Conservation (phyloP, 1,140 invertebrate species). For the Chlorops oryzae region DNA sequence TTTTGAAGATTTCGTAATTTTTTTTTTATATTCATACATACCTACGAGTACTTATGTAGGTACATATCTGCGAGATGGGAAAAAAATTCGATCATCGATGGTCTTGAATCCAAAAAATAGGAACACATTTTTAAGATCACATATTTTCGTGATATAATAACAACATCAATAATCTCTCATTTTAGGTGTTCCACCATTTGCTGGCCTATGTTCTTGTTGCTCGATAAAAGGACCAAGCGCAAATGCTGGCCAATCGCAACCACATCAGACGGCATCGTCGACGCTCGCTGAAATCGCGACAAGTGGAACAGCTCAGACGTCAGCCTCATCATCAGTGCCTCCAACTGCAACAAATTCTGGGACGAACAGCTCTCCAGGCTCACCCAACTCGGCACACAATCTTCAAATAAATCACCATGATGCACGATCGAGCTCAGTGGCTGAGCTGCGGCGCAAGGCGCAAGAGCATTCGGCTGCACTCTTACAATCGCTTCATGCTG, state of each 20-base stretch:
- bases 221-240: constrained; percentile 60
- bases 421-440: constrained; percentile 72
- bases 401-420: constrained; percentile 37
- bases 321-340: constrained; percentile 24
- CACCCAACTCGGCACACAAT: constrained; percentile 45
- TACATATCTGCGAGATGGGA: too few species aligned
- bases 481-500: constrained; percentile 63
- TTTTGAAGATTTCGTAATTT: too few species aligned
- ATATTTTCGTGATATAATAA: too few species aligned
- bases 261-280: constrained; percentile 35
- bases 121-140: too few species aligned
- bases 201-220: constrained; percentile 71
- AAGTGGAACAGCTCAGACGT: background rate
- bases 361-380: too few species aligned
- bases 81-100: background rate
- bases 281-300: too few species aligned
- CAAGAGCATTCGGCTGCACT: constrained; percentile 85
- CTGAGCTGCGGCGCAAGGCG: constrained; percentile 79
- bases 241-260: constrained; percentile 42
- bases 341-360: constrained; percentile 9
- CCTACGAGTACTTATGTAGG: too few species aligned
- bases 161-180: too few species aligned
- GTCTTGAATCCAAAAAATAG: too few species aligned
- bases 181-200: constrained; percentile 53
- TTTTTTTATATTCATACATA: too few species aligned